Base-by-base conservation (phyloP, 2,888 invertebrate genomes). In the Trissonchulus latispiculum region DNA sequence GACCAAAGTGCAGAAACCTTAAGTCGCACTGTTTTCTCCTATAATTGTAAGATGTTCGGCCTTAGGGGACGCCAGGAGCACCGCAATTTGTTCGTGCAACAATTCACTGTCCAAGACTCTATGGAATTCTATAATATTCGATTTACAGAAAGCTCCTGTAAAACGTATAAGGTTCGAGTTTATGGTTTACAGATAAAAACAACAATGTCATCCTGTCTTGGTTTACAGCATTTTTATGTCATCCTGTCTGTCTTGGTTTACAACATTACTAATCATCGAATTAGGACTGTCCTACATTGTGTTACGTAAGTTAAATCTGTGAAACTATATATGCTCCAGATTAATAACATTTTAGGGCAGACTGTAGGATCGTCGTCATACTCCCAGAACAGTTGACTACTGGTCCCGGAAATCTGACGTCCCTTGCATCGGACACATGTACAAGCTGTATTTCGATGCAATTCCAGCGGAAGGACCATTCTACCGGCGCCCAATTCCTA, bases 31-130 rank as follows among this genome's bases (percentile, higher is more conserved):
- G 28, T 64, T 8, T 64, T 64, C 28, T 64, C 28, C 64, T 64
- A 64, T 29, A 64, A 64, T 64, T 64, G 64, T n/a, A 64, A 64
- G 28, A 15, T 64, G 28, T 64, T 64, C 33, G 64, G 64, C 8
- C 33, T 64, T 28, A 8, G 64, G 8, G 64, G 64, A 31, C 64
- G 64, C 64, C 64, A 64, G 15, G 64, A 64, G 33, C 64, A 64
- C 33, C 59, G 59, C n/a, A n/a, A 59, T 59, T n/a, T 59, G 59
- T 59, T n/a, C 18, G 59, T 59, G 59, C 59, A 59, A 59, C 59
- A 59, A 59, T 59, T 59, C n/a, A 59, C 59, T 59, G 59, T 59
- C 18, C 59, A n/a, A 23, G 18, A n/a, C 18, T 18, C 59, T 23
- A 59, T 23, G 18, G 18, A 59, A 18, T n/a, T 18, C 18, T 59